These are phyloP conservation scores for Volucella bombylans DNA, from an alignment of 2,888 invertebrate genomes.

Conservation along the genomic window DNA sequence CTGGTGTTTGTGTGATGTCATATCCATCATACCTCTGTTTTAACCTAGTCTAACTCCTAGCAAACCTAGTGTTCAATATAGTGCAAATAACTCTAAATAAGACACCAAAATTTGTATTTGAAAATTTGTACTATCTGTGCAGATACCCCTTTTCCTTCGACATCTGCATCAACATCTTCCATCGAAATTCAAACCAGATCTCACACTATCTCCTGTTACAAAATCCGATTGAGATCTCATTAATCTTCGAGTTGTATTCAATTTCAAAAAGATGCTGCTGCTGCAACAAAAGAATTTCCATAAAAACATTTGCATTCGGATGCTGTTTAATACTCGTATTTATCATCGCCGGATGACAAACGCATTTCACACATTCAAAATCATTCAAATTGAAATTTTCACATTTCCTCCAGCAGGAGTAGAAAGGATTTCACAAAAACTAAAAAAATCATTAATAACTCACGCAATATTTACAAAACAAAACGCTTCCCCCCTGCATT, in stretches of 20 bases:
- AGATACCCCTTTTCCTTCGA: not conserved
- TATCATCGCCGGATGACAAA: slow-evolving; percentile 77
- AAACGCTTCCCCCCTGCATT: slow-evolving; percentile 78
- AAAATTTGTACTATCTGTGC: too few relatives aligned
- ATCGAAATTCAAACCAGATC: slow-evolving; percentile 18
- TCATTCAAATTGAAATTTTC: slow-evolving; percentile 61
- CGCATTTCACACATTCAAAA: slow-evolving; percentile 72
- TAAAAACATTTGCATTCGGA: slow-evolving; percentile 63
- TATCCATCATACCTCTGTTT: too few relatives aligned
- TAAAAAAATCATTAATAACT: slow-evolving; percentile 79
- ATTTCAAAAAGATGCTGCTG: slow-evolving; percentile 59
- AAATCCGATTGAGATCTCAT: slow-evolving; percentile 64
- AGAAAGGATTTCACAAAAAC: slow-evolving; percentile 24
- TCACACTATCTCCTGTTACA: slow-evolving; percentile 42
- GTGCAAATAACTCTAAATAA: too few relatives aligned
- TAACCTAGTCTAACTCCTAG: too few relatives aligned
- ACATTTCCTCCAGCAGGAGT: slow-evolving; percentile 27
- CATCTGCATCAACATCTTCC: slow-evolving; percentile 3
- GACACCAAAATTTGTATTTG: too few relatives aligned
- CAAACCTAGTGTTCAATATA: too few relatives aligned
- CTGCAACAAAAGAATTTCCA: slow-evolving; percentile 46
- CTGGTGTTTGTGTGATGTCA: too few relatives aligned
- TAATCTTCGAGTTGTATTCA: slow-evolving; percentile 59
- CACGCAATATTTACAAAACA: slow-evolving; percentile 83
- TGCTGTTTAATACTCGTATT: slow-evolving; percentile 65